Base-by-base conservation (phyloP, 2,888 invertebrate species). In the Esperia sulphurella region DNA sequence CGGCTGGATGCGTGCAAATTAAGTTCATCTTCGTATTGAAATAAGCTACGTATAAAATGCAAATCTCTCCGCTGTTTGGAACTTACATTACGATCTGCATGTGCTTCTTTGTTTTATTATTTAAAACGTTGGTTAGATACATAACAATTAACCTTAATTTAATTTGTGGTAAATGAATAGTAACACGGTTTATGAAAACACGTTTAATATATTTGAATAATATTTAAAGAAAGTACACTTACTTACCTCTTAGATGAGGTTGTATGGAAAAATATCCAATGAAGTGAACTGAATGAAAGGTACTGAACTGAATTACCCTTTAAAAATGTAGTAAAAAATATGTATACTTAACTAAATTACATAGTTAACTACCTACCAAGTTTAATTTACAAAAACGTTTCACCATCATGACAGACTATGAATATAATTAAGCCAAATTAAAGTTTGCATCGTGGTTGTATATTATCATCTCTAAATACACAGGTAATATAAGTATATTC, bases 1-100 rank as follows among this genome's bases (percentile, higher is more conserved):
- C 44, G 50, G 66, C 55, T 63, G 63, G 58, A 61, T 63, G 63
- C 65, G 61, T 54, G 67, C 64, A 65, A 76, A 72, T 74, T 70
- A 68, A 74, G 65, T 68, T 68, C 70, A 72, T 77, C 69, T 71
- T 61, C 72, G 73, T 75, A 72, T 67, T 68, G 58, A 66, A 64
- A 63, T 63, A 61, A 71, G 62, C 61, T 58, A 58, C 59, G 57
- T 65, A 53, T 50, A 68, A 62, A 66, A 67, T 58, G 59, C 64
- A 65, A 68, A 70, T 66, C 68, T 67, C 64, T 68, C 64, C 66
- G 65, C 62, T 52, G 65, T 62, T 61, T 55, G 64, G 63, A 70
- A 65, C 60, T 42, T 62, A 61, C 70, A 65, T 73, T 71, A 71
- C 71, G 76, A 72, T 76, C 74, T 71, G 65, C 71, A 71, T 71